Conservation (phyloP, 1,140 invertebrate species). For the Periplaneta americana region DNA sequence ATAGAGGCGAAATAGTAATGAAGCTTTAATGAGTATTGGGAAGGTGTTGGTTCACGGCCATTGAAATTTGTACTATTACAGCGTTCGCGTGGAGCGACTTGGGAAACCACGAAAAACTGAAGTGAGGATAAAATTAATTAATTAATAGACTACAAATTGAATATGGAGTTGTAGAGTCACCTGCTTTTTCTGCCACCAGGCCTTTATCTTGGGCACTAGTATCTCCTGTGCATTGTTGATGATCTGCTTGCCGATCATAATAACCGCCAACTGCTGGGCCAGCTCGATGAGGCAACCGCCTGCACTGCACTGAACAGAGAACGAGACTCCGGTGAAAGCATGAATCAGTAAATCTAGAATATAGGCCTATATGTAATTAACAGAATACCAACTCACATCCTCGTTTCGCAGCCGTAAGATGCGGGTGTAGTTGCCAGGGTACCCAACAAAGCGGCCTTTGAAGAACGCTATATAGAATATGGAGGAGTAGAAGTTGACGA, state of each 20-base stretch:
- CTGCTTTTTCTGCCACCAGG: conserved; percentile 46
- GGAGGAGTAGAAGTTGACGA: conserved; percentile 82
- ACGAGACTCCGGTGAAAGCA: background rate
- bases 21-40: too few relatives aligned
- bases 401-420: conserved; percentile 65
- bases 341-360: background rate
- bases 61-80: too few relatives aligned
- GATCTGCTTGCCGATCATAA: conserved; percentile 82
- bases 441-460: conserved; percentile 75
- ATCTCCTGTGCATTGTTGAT: conserved; percentile 76
- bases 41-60: too few relatives aligned
- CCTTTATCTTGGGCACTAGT: conserved; percentile 58
- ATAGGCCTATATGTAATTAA: background rate
- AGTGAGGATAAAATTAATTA: too few relatives aligned
- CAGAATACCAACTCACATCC: conserved; percentile 46
- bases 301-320: conserved; percentile 57
- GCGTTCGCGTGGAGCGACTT: too few relatives aligned
- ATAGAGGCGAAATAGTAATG: too few relatives aligned
- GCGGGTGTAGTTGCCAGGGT: conserved; percentile 66
- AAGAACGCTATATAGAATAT: conserved; percentile 85
- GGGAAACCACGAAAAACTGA: too few relatives aligned
- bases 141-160: too few relatives aligned
- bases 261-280: conserved; percentile 75
- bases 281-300: conserved; percentile 79
- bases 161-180: too few relatives aligned